Base-by-base conservation (phyloP, 2,888 invertebrate species). In the Endomychus coccineus region DNA sequence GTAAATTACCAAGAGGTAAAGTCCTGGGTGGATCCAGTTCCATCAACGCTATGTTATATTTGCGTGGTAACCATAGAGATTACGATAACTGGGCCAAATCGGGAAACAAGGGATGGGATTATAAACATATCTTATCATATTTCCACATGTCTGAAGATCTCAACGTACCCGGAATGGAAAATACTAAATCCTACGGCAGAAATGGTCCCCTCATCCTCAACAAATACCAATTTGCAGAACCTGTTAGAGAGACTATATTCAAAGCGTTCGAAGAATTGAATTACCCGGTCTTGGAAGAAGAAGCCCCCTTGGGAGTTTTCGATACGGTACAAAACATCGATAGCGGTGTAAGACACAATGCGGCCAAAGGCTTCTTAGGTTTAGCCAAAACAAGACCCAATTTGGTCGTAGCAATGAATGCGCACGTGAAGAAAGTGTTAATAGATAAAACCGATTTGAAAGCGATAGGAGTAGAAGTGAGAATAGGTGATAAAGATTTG, bases 351-450 rank as follows among this genome's bases (percentile, higher is more conserved):
- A 51, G 67, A 21, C 56, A 64, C 9, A 71, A 67, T 45, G 59
- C 84, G 1, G 81, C 83, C 3, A 88, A 84, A 65, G 85, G 78
- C 0, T 89, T 80, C 56, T 59, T 89, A 4, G 33, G 64, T 1
- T 67, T 68, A 4, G 61, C 64, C 0, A 65, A 70, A 17, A 56
- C 72, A 7, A 59, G 77, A 2, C 51, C 60, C 2, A 81, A 82
- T 57, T 54, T 82, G 1, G 69, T 71, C 40, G 68, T 80, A 0
- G 67, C 76, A 11, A 73, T 74, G 42, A 65, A 74, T 25, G 68
- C 78, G 0, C 64, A 67, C 21, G 80, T 71, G 0, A 71, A 69
- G 3, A 70, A 69, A 48, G 55, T 81, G 1, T 55, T 73, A 4
- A 63, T 80, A 14, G 66, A 75, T 35, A 53, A 50, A 0, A 45